Evolutionary conservation across 2,113 vertebrate genomes (phyloP).

Genomic region (Mola mola): DNA sequence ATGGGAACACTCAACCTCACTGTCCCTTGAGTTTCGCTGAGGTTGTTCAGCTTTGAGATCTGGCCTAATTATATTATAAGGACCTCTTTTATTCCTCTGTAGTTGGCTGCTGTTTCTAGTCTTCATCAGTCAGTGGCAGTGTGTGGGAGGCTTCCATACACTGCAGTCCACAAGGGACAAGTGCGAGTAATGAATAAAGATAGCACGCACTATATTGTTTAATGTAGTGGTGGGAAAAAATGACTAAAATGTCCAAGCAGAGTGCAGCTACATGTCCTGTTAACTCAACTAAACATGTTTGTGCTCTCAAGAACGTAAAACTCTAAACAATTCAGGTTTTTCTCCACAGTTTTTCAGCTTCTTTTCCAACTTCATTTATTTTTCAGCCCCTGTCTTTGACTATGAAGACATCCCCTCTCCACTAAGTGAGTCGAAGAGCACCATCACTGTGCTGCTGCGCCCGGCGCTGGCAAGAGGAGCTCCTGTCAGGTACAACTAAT

Average conservation of each 20-base stretch:
- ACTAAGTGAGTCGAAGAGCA: slow-evolving; percentile 91
- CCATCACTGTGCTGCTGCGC: slow-evolving; percentile 93
- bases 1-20: slow-evolving; percentile 56
- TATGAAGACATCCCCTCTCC: slow-evolving; percentile 91
- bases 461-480: slow-evolving; percentile 93
- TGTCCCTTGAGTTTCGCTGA: slow-evolving; percentile 60
- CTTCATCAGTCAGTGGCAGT: slow-evolving; percentile 63
- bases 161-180: slow-evolving; percentile 34
- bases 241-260: slow-evolving; percentile 16
- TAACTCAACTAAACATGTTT: slow-evolving; percentile 1
- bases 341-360: neutral
- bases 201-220: slow-evolving; percentile 24
- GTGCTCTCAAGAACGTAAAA: neutral
- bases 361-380: neutral
- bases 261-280: slow-evolving; percentile 9
- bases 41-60: slow-evolving; percentile 61
- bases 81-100: slow-evolving; percentile 58
- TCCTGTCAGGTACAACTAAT: slow-evolving; percentile 89
- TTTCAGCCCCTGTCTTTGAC: slow-evolving; percentile 92
- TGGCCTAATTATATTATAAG: slow-evolving; percentile 71
- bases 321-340: neutral
- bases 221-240: slow-evolving; percentile 15
- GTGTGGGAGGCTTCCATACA: slow-evolving; percentile 62
- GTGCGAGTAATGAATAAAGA: slow-evolving; percentile 55
- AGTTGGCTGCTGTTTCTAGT: slow-evolving; percentile 60